phyloP scores from a whole-genome alignment of 2,113 vertebrate species.

The Plestiodon gilberti region DNA sequence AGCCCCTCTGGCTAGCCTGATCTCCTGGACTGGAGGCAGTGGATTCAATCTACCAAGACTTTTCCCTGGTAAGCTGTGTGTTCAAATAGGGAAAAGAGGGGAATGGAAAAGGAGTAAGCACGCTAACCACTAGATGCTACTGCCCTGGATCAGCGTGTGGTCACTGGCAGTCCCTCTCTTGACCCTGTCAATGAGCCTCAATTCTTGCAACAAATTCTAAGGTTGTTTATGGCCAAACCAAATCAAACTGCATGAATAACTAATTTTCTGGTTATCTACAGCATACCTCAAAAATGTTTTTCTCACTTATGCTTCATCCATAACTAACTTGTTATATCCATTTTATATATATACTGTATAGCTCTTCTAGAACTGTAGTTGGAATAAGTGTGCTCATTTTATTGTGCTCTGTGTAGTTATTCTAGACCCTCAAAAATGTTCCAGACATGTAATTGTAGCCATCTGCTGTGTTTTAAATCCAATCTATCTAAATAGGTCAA shows the following conservation, averaged over 20 bases:
- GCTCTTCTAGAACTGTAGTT: conserved; percentile 66
- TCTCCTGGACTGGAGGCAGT: too few species aligned
- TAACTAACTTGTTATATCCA: conserved; percentile 12
- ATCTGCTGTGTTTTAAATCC: conserved; percentile 80
- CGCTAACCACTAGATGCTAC: too few species aligned
- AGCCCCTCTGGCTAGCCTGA: too few species aligned
- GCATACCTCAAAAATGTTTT: conserved; percentile 20
- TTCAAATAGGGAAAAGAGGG: too few species aligned
- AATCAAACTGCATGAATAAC: conserved; percentile 38
- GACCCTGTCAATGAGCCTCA: neutral
- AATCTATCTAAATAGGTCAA: conserved; percentile 76
- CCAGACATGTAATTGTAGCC: conserved; percentile 78
- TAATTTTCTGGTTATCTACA: neutral
- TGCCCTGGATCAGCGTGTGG: too few species aligned
- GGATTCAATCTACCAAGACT: too few species aligned
- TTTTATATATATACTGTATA: conserved; percentile 66
- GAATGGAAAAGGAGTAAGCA: too few species aligned
- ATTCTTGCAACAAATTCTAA: neutral
- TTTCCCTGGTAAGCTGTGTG: too few species aligned
- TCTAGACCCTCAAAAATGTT: conserved; percentile 60
- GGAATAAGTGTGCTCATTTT: conserved; percentile 79
- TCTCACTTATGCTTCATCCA: conserved; percentile 36
- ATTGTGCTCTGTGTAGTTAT: conserved; percentile 79
- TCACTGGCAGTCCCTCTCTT: too few species aligned
- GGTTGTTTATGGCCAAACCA: conserved; percentile 53